These are phyloP conservation scores for Laspeyria flexula DNA, from an alignment of 2,888 invertebrate species.

Conservation along the genomic window DNA sequence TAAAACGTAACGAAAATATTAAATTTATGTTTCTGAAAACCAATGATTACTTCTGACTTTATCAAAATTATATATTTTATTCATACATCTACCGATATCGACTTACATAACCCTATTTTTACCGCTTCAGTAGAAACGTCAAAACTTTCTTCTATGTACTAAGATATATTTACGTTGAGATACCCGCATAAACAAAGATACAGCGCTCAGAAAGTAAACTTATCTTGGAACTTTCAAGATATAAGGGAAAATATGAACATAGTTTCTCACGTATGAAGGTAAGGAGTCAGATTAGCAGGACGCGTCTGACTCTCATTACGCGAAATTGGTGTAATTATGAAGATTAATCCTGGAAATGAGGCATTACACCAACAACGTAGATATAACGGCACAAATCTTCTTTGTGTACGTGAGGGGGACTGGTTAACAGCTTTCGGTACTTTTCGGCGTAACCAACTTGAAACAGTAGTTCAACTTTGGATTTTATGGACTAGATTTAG, in stretches of 20 bases:
- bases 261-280: conserved; percentile 45
- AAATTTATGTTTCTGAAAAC: no score
- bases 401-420: conserved; percentile 47
- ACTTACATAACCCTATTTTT: conserved; percentile 8
- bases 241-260: conserved; percentile 38
- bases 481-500: conserved; percentile 28
- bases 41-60: no score
- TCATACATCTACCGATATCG: no score
- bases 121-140: conserved; percentile 26
- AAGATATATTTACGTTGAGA: conserved; percentile 23
- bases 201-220: conserved; percentile 26
- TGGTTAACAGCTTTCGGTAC: conserved; percentile 35
- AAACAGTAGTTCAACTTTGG: conserved; percentile 39
- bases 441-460: conserved; percentile 25
- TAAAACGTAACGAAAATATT: no score
- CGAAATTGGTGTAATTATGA: conserved; percentile 57
- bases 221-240: conserved; percentile 29
- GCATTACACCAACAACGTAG: conserved; percentile 47
- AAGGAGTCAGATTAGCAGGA: conserved; percentile 51
- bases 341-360: conserved; percentile 57
- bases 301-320: conserved; percentile 53
- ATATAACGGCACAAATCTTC: conserved; percentile 44
- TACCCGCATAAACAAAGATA: conserved; percentile 36
- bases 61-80: no score
- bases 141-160: conserved; percentile 22